Percentiles rank a stretch among this genome's conserved stretches.
phyloP scores from a whole-genome alignment of 2,797 vertebrate genomes.

The Manis javanica region DNA sequence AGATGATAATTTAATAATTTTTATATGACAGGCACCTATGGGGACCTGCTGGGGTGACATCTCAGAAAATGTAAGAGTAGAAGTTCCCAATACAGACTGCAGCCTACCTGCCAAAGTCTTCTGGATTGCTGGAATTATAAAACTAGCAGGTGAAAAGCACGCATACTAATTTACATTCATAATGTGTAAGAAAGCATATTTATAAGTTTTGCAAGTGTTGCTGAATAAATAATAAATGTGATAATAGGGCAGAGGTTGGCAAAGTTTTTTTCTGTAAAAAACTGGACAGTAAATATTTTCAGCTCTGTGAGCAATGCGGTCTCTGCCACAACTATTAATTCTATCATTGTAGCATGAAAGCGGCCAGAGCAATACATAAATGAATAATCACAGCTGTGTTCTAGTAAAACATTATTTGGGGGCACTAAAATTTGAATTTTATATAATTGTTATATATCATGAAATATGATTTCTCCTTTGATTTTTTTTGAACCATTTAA shows the following conservation, averaged over 20 bases:
- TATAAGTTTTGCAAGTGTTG: conserved; percentile 42
- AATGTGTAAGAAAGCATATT: not conserved
- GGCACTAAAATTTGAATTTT: conserved; percentile 33
- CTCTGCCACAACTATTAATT: not conserved
- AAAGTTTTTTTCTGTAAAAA: conserved; percentile 15
- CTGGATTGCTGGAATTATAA: conserved; percentile 98
- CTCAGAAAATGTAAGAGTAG: conserved; percentile 94
- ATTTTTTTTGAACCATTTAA: not conserved
- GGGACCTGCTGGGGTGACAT: conserved; percentile 95
- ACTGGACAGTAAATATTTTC: not conserved
- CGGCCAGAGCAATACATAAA: not conserved
- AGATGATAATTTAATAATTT: conserved; percentile 72
- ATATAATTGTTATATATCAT: not conserved
- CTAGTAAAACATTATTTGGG: not conserved
- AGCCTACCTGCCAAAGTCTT: conserved; percentile 96
- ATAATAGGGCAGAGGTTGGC: not conserved
- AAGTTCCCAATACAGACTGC: conserved; percentile 96
- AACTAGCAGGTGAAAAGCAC: conserved; percentile 93
- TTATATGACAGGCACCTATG: conserved; percentile 93
- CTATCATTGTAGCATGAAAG: not conserved
- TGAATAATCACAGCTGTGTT: not conserved
- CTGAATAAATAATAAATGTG: not conserved
- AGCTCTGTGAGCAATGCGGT: not conserved
- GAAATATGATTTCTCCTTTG: not conserved
- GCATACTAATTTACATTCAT: conserved; percentile 38